Evolutionary conservation across 2,797 vertebrate genomes (phyloP), one percentile per base, ranked within the genome.

Genomic region (Cuculus canorus): DNA sequence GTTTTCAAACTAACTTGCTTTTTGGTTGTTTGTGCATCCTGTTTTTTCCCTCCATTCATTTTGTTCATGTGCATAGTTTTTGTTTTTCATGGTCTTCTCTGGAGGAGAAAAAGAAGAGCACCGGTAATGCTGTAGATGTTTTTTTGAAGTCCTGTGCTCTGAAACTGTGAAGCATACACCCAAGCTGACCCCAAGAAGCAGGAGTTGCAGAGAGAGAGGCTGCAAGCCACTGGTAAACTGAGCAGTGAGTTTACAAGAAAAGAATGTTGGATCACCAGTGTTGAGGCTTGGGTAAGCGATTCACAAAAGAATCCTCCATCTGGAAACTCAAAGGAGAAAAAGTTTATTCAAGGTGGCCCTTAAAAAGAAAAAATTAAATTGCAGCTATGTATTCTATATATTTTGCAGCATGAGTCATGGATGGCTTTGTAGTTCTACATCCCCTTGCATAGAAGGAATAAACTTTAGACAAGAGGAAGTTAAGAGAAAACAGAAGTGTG

Each of bases 401-500:
- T 97, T 98, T 95, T 97, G 95, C 94, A 95, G 94, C 90, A 87
- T 97, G 97, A 98, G 91, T 98, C 98, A 97, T 60, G 86, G 96
- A 97, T 97, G 87, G 95, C 97, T 98, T 97, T 97, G 97, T 96
- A 96, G 95, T 98, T 98, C 97, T 96, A 95, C n/a, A 59, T 96
- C 83, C 82, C 66, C 65, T 95, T 97, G 92, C 96, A 96, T 60
- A 95, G 92, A 95, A 97, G 95, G 96, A 97, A 97, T 97, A 97
- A 97, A 97, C 96, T 96, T 95, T 32, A 88, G 96, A 96, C 96
- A 96, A 96, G 96, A 95, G 97, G 94, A 97, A 98, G 97, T 97
- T 98, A 98, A 98, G 97, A 96, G 97, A 98, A 98, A 98, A 98
- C 98, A 98, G 97, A 98, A 98, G 97, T 98, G 98, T 98, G 98